Evolutionary conservation across 1,140 invertebrate genomes (phyloP), one percentile per base, ranked within the genome.

Genomic region (Penaeus japonicus): DNA sequence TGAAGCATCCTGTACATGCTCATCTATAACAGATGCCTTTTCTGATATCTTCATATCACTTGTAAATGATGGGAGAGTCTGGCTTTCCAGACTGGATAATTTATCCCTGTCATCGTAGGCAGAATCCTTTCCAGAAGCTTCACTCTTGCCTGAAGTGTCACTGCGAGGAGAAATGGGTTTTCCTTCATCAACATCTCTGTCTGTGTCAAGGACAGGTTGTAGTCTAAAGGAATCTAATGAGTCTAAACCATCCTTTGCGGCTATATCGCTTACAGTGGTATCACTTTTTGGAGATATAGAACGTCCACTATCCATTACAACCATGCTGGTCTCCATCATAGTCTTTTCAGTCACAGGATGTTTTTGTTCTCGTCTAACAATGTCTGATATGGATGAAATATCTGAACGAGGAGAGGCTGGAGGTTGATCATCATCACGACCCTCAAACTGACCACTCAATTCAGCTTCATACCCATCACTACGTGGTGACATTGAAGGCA

Each of bases 71-170:
- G 82, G 32, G 55, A 85, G 22, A 24, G 57, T 70, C 20, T 90
- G 89, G 54, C 85, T 89, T 47, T 90, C 90, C 62, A 90, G 89
- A 85, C 90, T 90, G 20, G 88, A 84, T 18, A 84, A 22, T 80
- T 90, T 90, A 62, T 90, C 90, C 65, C 78, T 84, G 35, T 90
- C 90, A 83, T 90, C 90, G 85, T 89, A 90, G 17, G 90, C 90
- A 47, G 90, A 90, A 62, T 90, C 90, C 39, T 89, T 90, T 53
- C 75, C 89, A 47, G 89, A 90, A 18, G n/a, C 80, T 54, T 90
- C 89, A 87, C 84, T 90, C 62, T 87, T 87, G 2, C 79, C 77
- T 7, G 90, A 89, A 3, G 75, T 55, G 32, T 87, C 86, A 77
- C 88, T 90, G 27, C 88, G 89, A 22, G 83, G 84, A 84, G 89